Conservation (phyloP, 2,113 vertebrate genomes). For the Psophia crepitans region DNA sequence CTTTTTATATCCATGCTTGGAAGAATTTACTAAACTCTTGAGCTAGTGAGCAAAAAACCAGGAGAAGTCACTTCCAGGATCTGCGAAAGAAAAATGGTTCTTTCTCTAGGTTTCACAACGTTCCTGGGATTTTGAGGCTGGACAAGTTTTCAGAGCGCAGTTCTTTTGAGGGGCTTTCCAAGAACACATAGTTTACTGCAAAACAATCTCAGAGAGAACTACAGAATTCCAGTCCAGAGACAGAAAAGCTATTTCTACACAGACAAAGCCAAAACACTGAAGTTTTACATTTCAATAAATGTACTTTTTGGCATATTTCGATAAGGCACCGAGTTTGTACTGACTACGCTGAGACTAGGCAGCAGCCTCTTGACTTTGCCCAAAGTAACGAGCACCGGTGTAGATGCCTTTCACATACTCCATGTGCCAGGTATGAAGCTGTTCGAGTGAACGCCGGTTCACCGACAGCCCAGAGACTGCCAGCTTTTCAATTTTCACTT, state of each 20-base stretch:
- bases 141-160: neutral
- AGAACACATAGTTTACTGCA: neutral
- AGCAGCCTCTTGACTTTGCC: neutral
- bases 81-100: neutral
- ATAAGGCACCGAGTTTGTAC: fast-evolving
- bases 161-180: neutral
- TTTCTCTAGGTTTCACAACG: neutral
- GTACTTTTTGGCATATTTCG: neutral
- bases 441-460: neutral
- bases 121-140: neutral
- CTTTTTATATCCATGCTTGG: neutral
- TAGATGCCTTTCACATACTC: neutral
- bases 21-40: neutral
- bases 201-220: neutral
- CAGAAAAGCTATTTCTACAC: neutral
- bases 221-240: neutral
- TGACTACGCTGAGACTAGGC: fast-evolving
- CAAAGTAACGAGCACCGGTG: neutral
- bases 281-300: neutral
- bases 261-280: neutral
- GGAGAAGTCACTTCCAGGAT: neutral
- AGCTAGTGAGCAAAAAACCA: neutral
- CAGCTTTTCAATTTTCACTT: constrained; percentile 18
- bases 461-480: neutral
- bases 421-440: neutral